Percentiles rank a stretch among this genome's conserved stretches.
These are phyloP conservation scores for Macrotus californicus DNA, from an alignment of 2,113 vertebrate genomes.

Conservation along the genomic window DNA sequence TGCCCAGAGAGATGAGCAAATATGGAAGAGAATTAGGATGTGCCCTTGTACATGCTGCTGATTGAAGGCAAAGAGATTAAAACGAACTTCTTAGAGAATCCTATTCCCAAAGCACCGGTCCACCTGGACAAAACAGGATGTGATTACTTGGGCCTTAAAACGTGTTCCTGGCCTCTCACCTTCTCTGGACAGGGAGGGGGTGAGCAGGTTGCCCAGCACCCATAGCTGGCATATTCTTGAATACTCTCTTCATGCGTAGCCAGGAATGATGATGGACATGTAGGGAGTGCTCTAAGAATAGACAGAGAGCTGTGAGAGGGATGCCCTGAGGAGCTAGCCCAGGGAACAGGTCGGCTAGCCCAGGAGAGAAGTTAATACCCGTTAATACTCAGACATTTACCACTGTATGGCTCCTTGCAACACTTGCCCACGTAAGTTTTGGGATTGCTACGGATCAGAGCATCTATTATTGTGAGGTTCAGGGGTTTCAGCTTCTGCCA, in stretches of 20 bases:
- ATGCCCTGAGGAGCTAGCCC: too few relatives aligned
- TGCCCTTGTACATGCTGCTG: not conserved
- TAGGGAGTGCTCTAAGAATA: not conserved
- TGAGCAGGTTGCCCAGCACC: not conserved
- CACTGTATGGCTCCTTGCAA: not conserved
- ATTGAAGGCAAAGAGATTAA: not conserved
- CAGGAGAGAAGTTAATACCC: not conserved
- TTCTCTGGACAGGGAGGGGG: not conserved
- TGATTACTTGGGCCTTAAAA: not conserved
- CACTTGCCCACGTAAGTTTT: not conserved
- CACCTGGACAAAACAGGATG: not conserved
- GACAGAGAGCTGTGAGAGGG: accelerated
- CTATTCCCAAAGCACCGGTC: not conserved
- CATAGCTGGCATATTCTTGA: not conserved
- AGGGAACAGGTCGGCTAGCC: not conserved
- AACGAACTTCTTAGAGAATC: not conserved
- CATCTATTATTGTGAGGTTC: not conserved
- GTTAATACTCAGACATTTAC: not conserved
- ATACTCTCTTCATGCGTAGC: not conserved
- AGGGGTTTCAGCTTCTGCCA: not conserved
- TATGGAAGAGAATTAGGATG: not conserved
- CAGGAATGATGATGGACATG: not conserved
- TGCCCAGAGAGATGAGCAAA: not conserved
- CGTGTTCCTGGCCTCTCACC: not conserved
- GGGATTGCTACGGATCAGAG: not conserved